Conservation (phyloP, 2,113 vertebrate species). For the Lepus europaeus region DNA sequence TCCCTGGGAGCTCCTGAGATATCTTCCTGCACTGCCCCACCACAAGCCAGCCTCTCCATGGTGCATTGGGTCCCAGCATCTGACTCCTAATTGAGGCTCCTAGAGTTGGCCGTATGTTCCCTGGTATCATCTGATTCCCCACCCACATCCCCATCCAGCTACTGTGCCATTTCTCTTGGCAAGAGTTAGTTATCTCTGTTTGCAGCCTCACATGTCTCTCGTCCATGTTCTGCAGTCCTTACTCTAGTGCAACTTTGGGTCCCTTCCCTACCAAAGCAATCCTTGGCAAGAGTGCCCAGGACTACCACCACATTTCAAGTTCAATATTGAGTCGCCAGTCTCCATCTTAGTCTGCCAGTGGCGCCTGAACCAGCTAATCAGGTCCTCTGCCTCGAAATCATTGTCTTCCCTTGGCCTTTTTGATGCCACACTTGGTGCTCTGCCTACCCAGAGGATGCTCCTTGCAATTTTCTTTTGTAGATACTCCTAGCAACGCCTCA, state of each 20-base stretch:
- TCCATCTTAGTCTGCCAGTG: not conserved
- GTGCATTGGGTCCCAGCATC: not conserved
- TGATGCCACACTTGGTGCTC: not conserved
- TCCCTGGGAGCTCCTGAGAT: not conserved
- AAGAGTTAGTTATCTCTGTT: not conserved
- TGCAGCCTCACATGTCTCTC: not conserved
- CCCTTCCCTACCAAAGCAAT: not conserved
- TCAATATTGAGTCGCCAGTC: not conserved
- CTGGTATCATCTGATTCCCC: not conserved
- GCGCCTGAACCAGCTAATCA: not conserved
- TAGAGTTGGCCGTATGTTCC: not conserved
- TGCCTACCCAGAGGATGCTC: not conserved
- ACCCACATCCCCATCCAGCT: not conserved
- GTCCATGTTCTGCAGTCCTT: not conserved
- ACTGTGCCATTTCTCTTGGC: conserved; percentile 11
- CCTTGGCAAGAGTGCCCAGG: not conserved
- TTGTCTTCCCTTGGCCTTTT: conserved; percentile 19
- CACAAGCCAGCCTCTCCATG: not conserved
- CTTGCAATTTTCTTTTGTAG: not conserved
- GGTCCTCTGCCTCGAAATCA: conserved; percentile 8
- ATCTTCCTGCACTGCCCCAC: not conserved
- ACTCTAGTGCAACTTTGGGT: not conserved
- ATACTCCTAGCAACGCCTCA: not conserved
- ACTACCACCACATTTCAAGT: not conserved
- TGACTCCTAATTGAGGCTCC: not conserved